phyloP scores from a whole-genome alignment of 2,888 invertebrate genomes.

The Calameuta filiformis region DNA sequence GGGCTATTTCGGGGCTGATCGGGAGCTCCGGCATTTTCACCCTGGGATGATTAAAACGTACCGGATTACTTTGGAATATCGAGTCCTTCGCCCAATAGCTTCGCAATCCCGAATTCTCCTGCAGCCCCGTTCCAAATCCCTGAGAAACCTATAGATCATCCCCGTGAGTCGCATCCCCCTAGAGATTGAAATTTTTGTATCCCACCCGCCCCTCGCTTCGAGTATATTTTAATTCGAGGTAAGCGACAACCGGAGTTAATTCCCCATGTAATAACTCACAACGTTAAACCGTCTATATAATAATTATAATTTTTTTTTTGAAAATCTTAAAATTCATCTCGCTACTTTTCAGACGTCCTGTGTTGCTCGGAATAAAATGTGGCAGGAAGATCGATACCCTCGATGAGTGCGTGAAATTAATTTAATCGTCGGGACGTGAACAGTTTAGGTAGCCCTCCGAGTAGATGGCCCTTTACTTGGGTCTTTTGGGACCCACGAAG shows the following conservation, averaged over 20 bases:
- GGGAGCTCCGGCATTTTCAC: neutral
- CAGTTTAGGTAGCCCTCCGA: neutral
- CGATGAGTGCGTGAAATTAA: neutral
- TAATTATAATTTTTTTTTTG: too few relatives aligned
- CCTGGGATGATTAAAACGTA: conserved; percentile 8
- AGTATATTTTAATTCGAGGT: neutral
- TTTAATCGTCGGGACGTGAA: neutral
- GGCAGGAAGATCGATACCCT: neutral
- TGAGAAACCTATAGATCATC: too few relatives aligned
- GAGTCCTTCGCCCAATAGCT: neutral
- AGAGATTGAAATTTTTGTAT: neutral
- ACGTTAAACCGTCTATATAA: too few relatives aligned
- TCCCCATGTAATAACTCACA: too few relatives aligned
- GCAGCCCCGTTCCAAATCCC: too few relatives aligned
- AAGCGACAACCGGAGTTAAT: too few relatives aligned
- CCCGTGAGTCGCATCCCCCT: too few relatives aligned
- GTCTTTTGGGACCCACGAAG: conserved; percentile 12
- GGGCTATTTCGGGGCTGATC: too few relatives aligned
- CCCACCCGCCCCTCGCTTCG: neutral
- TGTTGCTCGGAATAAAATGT: too few relatives aligned
- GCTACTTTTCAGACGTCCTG: too few relatives aligned
- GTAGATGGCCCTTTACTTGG: neutral
- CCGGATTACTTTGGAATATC: conserved; percentile 7
- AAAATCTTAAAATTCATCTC: too few relatives aligned
- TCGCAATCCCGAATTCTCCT: too few relatives aligned